Percentiles rank a stretch among this genome's conserved stretches.
Evolutionary conservation across 2,888 invertebrate species (phyloP).

Genomic region (Drosophila paramelanica): DNA sequence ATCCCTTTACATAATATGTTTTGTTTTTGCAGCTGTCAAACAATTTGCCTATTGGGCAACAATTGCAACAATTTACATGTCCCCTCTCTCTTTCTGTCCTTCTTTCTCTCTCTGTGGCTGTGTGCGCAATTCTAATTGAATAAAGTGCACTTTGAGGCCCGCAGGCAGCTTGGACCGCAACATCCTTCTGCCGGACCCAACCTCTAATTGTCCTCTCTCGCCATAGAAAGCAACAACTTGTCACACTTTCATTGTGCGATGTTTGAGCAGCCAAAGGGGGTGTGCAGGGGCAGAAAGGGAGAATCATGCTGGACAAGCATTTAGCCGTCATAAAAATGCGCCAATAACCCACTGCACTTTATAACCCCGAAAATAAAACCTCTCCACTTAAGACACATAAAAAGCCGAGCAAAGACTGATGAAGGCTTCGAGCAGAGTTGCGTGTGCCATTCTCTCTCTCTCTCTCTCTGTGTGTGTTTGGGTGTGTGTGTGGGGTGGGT

Average conservation of each 20-base stretch:
- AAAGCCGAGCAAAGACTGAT: conserved; percentile 39
- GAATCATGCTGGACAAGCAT: conserved; percentile 12
- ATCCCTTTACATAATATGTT: conserved; percentile 64
- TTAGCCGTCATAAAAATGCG: conserved; percentile 71
- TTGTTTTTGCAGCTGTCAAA: conserved; percentile 62
- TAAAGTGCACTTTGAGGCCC: conserved; percentile 72
- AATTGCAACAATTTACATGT: conserved; percentile 61
- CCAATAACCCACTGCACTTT: conserved; percentile 78
- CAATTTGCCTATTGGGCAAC: conserved; percentile 70
- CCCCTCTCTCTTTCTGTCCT: not conserved
- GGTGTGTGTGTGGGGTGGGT: conserved; percentile 1
- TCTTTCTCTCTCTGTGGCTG: not conserved
- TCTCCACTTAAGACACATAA: conserved; percentile 55
- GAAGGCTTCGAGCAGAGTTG: conserved; percentile 7
- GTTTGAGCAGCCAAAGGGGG: conserved; percentile 29
- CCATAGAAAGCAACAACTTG: conserved; percentile 53
- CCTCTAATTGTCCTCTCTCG: conserved; percentile 1
- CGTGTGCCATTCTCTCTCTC: too few relatives aligned
- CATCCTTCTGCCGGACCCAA: not conserved
- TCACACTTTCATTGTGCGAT: conserved; percentile 72
- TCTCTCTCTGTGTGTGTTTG: not conserved
- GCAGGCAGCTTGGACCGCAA: conserved; percentile 19
- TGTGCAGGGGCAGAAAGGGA: not conserved
- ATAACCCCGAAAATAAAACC: conserved; percentile 29
- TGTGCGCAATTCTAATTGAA: conserved; percentile 70